Percentiles rank a stretch among this genome's conserved stretches.
These are phyloP conservation scores for Limosa lapponica DNA, from an alignment of 2,797 vertebrate species.

Conservation along the genomic window DNA sequence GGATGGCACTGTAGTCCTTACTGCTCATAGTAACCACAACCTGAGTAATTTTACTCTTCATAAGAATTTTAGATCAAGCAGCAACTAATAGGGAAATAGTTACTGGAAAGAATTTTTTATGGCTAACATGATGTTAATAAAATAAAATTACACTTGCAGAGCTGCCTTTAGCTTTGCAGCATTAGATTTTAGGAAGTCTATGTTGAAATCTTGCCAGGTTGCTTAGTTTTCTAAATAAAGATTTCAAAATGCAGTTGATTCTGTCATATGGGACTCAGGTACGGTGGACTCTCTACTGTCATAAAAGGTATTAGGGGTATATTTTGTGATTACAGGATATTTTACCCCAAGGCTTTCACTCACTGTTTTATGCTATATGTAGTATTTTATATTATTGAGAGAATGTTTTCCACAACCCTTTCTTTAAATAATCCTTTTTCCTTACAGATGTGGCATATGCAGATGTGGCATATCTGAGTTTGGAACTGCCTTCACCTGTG, in stretches of 20 bases:
- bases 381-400: not conserved
- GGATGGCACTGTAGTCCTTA: slow-evolving; percentile 54
- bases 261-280: not conserved
- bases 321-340: not conserved
- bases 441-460: too few relatives aligned
- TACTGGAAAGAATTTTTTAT: not conserved
- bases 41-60: not conserved
- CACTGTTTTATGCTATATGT: not conserved
- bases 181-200: not conserved
- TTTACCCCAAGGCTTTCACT: not conserved
- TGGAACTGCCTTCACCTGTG: not conserved
- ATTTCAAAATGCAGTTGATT: not conserved
- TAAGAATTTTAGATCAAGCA: not conserved
- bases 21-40: not conserved
- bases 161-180: not conserved
- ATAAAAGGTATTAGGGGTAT: not conserved
- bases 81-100: not conserved
- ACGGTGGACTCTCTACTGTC: not conserved
- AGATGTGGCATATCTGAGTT: not conserved
- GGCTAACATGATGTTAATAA: not conserved
- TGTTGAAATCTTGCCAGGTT: not conserved
- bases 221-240: not conserved
- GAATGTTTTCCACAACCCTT: not conserved
- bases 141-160: not conserved
- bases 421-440: not conserved